Evolutionary conservation across 92 coral and sea anemone species (phyloP).

Genomic region (Blastomussa wellsi): DNA sequence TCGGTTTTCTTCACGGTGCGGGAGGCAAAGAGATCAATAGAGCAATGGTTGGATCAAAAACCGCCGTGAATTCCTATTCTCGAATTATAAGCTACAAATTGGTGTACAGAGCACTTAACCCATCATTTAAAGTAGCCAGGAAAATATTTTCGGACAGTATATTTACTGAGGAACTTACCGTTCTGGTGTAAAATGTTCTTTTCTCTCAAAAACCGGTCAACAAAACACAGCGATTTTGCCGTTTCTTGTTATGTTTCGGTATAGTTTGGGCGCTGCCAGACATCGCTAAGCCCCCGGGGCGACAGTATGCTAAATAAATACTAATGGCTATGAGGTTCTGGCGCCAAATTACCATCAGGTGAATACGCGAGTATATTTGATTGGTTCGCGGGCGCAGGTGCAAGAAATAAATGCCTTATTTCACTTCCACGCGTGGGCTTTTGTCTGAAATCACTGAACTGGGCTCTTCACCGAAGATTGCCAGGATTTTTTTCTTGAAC

Average conservation of each 20-base stretch:
- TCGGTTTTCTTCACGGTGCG: neutral
- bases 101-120: neutral
- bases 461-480: neutral
- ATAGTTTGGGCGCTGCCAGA: constrained; percentile 41
- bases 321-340: neutral
- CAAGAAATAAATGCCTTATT: constrained; percentile 9
- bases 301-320: constrained; percentile 43
- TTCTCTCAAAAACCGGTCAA: neutral
- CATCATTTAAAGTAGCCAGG: neutral
- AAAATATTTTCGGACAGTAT: neutral
- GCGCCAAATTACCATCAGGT: constrained; percentile 13
- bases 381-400: constrained; percentile 36
- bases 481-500: too few species aligned
- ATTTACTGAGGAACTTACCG: constrained; percentile 17
- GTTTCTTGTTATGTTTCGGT: constrained; percentile 11
- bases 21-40: constrained; percentile 4
- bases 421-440: neutral
- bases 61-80: neutral
- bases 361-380: constrained; percentile 7
- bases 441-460: neutral
- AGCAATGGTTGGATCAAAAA: neutral
- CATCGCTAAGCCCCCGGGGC: constrained; percentile 18
- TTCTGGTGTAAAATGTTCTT: neutral
- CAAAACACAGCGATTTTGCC: constrained; percentile 25
- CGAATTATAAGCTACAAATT: neutral